These are phyloP conservation scores for Pseudoatta argentina DNA, from an alignment of 1,140 invertebrate genomes.

Conservation along the genomic window DNA sequence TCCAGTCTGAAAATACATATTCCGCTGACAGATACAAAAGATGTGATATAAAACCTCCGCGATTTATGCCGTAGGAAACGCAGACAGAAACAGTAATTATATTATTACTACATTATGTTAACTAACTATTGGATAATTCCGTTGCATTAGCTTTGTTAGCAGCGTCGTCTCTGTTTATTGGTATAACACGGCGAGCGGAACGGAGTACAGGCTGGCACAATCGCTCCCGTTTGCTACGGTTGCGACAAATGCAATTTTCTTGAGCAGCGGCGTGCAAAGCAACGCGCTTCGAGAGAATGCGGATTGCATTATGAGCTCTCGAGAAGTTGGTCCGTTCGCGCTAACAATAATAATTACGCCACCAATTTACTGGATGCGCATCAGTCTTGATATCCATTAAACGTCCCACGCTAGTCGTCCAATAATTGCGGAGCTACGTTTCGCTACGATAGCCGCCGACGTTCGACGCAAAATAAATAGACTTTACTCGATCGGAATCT, in stretches of 20 bases:
- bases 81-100: constrained; percentile 33
- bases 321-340: constrained; percentile 18
- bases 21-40: neutral
- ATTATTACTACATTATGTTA: constrained; percentile 57
- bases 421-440: constrained; percentile 6
- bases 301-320: constrained; percentile 53
- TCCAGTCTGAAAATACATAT: neutral
- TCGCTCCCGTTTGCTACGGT: constrained; percentile 41
- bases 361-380: constrained; percentile 44
- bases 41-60: neutral
- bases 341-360: constrained; percentile 58
- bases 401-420: neutral
- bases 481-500: constrained; percentile 26
- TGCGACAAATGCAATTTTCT: constrained; percentile 59
- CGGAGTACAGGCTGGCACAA: neutral
- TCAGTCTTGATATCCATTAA: constrained; percentile 46
- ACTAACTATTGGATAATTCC: constrained; percentile 57
- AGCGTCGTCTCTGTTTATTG: constrained; percentile 51
- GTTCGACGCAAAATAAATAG: constrained; percentile 37
- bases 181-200: constrained; percentile 27
- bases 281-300: constrained; percentile 38
- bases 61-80: constrained; percentile 11
- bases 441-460: neutral
- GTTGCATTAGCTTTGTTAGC: constrained; percentile 49
- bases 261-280: constrained; percentile 48